Conservation (phyloP, 2,797 vertebrate species). For the Gambusia yucatana region DNA sequence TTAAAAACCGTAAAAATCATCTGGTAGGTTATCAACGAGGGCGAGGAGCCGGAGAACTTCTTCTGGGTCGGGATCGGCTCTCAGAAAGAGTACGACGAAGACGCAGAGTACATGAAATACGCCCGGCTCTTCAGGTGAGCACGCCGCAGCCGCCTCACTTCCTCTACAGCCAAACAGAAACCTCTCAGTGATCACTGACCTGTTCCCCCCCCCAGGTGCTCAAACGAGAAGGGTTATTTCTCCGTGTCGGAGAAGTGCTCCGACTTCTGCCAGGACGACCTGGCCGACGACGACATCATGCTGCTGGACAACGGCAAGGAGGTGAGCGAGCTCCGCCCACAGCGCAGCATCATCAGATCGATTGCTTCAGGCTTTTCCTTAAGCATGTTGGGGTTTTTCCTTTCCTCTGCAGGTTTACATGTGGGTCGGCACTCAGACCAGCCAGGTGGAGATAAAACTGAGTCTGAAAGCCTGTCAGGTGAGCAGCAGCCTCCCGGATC, state of each 20-base stretch:
- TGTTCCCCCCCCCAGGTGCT: constrained; percentile 83
- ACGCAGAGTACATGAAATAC: constrained; percentile 96
- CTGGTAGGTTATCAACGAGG: constrained; percentile 94
- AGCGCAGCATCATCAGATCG: neutral
- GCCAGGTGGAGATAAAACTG: constrained; percentile 98
- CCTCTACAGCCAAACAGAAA: neutral
- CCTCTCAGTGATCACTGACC: neutral
- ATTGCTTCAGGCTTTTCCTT: neutral
- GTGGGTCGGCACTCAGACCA: constrained; percentile 99
- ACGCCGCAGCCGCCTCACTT: neutral
- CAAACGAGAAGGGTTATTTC: constrained; percentile 98
- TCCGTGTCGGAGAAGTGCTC: constrained; percentile 97
- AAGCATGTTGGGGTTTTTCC: neutral
- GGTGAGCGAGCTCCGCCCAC: constrained; percentile 67
- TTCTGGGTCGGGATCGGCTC: constrained; percentile 98
- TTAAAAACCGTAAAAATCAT: neutral
- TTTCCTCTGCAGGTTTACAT: constrained; percentile 90
- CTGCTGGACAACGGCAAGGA: constrained; percentile 94
- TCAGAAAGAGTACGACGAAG: constrained; percentile 93
- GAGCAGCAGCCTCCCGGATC: constrained; percentile 21
- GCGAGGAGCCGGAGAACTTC: constrained; percentile 98
- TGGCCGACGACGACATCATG: constrained; percentile 99
- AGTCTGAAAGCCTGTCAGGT: constrained; percentile 99
- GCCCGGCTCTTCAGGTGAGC: constrained; percentile 93
- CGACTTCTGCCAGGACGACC: constrained; percentile 97